Base-by-base conservation (phyloP, 2,797 vertebrate genomes). In the Rhabdophis nuchalis region DNA sequence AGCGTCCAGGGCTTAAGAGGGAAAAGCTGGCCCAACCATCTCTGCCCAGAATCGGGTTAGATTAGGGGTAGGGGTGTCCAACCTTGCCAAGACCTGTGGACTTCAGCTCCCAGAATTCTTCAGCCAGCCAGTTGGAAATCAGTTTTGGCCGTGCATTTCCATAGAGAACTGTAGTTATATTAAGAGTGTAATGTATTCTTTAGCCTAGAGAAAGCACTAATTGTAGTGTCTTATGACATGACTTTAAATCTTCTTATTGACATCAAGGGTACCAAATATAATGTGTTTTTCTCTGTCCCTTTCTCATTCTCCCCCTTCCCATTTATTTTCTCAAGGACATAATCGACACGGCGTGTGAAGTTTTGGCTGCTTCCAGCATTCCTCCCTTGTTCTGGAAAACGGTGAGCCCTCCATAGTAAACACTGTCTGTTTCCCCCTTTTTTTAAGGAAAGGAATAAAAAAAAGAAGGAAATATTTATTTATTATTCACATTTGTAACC, bases 341-440 rank as follows among this genome's bases (percentile, higher is more conserved):
- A 93, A 99, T 99, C 27, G 98, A 99, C 92, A 98, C 98, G 18
- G 99, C 99, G 0, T 99, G 99, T 96, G 99, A 99, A 96, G 99
- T 99, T 72, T 97, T 99, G 57, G 98, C 98, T 92, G 98, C 98
- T 93, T 98, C 99, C 90, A 99, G 97, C 96, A 98, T 99, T 95
- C 98, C 99, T 16, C 99, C 99, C 95, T 97, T 99, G 52, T 99
- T 99, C 95, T 99, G 99, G 99, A 99, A 99, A 97, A 98, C 98
- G 53, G 99, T 99, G 96, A 98, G 98, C 96, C 12, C 16, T 56
- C n/a, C 0, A 2, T 36, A 87, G n/a, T 36, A 57, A 87, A 87
- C 5, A 54, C 20, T n/a, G 5, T 10, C 16, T 29, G 18, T 56
- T 41, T 23, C 2, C 7, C 56, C 23, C 13, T 36, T 41, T 36